Evolutionary conservation across 2,888 invertebrate genomes (phyloP).

Genomic region (Amphipyra berbera): DNA sequence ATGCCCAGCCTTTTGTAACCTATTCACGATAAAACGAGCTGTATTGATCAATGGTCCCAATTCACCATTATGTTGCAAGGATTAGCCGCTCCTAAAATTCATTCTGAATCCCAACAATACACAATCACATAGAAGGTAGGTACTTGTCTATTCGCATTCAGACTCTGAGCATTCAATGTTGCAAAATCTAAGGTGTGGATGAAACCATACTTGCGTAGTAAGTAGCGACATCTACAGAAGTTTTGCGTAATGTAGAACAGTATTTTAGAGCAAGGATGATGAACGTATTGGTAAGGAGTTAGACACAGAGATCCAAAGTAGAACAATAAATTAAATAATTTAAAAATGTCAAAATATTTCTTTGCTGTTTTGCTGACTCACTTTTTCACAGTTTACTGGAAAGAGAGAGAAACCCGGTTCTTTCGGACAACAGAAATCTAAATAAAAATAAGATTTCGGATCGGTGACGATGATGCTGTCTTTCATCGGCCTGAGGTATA

Average conservation of each 20-base stretch:
- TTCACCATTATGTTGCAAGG: slow-evolving; percentile 53
- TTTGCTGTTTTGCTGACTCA: too few species aligned
- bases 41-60: slow-evolving; percentile 42
- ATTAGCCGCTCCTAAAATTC: slow-evolving; percentile 58
- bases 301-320: neutral
- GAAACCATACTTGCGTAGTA: slow-evolving; percentile 19
- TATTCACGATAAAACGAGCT: slow-evolving; percentile 47
- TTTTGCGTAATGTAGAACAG: neutral
- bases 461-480: too few species aligned
- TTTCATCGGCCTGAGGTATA: too few species aligned
- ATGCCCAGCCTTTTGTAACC: slow-evolving; percentile 27
- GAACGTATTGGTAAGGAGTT: neutral
- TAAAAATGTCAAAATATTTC: too few species aligned
- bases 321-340: too few species aligned
- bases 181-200: slow-evolving; percentile 57
- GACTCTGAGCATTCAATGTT: slow-evolving; percentile 19
- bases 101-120: slow-evolving; percentile 53
- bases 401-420: too few species aligned
- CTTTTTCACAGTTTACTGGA: too few species aligned
- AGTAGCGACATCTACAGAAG: slow-evolving; percentile 45
- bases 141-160: slow-evolving; percentile 43
- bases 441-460: too few species aligned
- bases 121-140: slow-evolving; percentile 41
- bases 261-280: neutral
- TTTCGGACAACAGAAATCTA: too few species aligned